Evolutionary conservation across 1,140 invertebrate species (phyloP).

Genomic region (Meloidogyne exigua): DNA sequence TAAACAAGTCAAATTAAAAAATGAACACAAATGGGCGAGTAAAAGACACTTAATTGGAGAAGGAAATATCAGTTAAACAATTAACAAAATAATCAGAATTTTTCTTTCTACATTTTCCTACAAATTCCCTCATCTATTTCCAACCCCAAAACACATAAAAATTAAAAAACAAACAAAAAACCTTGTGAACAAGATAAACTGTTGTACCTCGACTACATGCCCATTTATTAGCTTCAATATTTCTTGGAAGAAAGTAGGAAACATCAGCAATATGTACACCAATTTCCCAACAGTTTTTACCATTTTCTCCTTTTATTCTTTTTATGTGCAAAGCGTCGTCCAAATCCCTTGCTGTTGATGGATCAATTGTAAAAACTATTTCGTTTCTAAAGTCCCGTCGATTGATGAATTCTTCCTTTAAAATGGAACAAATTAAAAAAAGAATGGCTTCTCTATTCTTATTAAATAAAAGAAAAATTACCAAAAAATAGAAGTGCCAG

Average conservation of each 20-base stretch:
- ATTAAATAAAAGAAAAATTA: no score
- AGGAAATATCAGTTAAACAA: no score
- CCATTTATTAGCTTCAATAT: slow-evolving; percentile 76
- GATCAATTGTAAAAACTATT: slow-evolving; percentile 89
- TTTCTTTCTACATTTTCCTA: no score
- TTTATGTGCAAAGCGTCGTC: slow-evolving; percentile 87
- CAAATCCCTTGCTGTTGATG: slow-evolving; percentile 81
- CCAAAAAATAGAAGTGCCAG: no score
- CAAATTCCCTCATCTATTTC: no score
- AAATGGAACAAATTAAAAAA: slow-evolving; percentile 55
- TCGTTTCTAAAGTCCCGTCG: slow-evolving; percentile 74
- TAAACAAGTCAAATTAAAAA: slow-evolving; percentile 63
- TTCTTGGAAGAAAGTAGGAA: slow-evolving; percentile 83
- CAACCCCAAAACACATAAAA: no score
- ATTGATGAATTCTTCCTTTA: slow-evolving; percentile 61
- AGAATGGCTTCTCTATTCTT: no score
- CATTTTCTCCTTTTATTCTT: slow-evolving; percentile 72
- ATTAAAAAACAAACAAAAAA: slow-evolving; percentile 68
- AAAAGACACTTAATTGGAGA: no score
- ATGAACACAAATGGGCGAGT: no score
- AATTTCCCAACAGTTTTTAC: slow-evolving; percentile 77
- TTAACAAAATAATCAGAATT: no score
- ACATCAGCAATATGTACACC: slow-evolving; percentile 92
- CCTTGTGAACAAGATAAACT: slow-evolving; percentile 65
- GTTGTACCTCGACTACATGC: slow-evolving; percentile 54